Evolutionary conservation across 2,888 invertebrate species (phyloP).

Genomic region (Girardia tigrina): DNA sequence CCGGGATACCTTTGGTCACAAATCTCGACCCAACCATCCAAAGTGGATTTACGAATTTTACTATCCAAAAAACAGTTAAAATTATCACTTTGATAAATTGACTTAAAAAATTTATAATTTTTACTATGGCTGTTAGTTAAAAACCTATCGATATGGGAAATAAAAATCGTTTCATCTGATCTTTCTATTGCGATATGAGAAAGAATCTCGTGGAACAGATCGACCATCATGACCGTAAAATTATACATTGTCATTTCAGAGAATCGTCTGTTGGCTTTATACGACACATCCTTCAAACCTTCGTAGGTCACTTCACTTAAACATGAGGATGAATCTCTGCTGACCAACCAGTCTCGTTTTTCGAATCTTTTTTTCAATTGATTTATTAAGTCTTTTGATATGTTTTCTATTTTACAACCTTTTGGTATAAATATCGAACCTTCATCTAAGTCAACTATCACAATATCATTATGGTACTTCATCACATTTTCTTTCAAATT

Average conservation of each 20-base stretch:
- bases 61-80: neutral
- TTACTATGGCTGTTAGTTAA: neutral
- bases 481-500: neutral
- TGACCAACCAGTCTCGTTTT: neutral
- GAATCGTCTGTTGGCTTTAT: neutral
- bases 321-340: neutral
- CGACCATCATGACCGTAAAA: neutral
- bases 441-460: neutral
- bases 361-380: neutral
- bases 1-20: neutral
- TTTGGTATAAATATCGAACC: neutral
- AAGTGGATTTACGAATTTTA: neutral
- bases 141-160: neutral
- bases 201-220: neutral
- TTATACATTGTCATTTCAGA: neutral
- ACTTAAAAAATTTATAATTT: neutral
- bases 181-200: neutral
- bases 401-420: neutral
- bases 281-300: neutral
- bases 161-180: neutral
- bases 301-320: neutral
- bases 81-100: constrained; percentile 4
- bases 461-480: neutral
- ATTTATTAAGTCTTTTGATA: neutral
- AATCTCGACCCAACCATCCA: neutral